Conservation (phyloP, 2,888 invertebrate species). For the Mythimna loreyi region DNA sequence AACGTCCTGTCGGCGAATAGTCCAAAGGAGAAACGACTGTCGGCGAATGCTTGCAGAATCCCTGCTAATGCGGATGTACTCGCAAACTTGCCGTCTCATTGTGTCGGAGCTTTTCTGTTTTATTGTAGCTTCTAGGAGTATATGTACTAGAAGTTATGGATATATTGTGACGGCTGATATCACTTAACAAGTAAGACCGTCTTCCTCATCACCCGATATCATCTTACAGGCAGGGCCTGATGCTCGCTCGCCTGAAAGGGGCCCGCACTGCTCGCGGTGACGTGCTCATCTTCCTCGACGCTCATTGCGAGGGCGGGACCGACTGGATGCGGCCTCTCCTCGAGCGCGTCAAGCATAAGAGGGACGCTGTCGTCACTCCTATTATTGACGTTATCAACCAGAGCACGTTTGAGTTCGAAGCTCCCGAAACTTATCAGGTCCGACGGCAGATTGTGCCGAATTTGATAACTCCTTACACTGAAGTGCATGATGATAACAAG, state of each 20-base stretch:
- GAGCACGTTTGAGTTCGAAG: slow-evolving; percentile 91
- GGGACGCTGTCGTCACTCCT: slow-evolving; percentile 96
- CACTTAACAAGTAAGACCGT: neutral
- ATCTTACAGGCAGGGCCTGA: slow-evolving; percentile 94
- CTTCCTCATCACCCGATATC: neutral
- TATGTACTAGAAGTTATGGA: no score
- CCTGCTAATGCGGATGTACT: neutral
- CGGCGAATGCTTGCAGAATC: no score
- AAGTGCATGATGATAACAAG: neutral
- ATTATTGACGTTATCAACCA: slow-evolving; percentile 98
- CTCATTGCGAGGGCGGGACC: slow-evolving; percentile 95
- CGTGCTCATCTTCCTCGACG: slow-evolving; percentile 96
- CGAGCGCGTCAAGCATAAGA: slow-evolving; percentile 92
- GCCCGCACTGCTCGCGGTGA: slow-evolving; percentile 96
- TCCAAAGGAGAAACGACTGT: no score
- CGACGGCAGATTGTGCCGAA: neutral
- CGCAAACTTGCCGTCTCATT: neutral
- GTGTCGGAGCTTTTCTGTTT: no score
- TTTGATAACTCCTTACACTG: neutral
- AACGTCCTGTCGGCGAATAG: no score
- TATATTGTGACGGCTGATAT: neutral
- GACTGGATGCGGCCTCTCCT: slow-evolving; percentile 97
- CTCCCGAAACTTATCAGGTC: slow-evolving; percentile 80
- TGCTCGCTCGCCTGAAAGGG: slow-evolving; percentile 96
- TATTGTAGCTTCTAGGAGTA: neutral